phyloP scores from a whole-genome alignment of 2,888 invertebrate species.

The Anaspis maculata region DNA sequence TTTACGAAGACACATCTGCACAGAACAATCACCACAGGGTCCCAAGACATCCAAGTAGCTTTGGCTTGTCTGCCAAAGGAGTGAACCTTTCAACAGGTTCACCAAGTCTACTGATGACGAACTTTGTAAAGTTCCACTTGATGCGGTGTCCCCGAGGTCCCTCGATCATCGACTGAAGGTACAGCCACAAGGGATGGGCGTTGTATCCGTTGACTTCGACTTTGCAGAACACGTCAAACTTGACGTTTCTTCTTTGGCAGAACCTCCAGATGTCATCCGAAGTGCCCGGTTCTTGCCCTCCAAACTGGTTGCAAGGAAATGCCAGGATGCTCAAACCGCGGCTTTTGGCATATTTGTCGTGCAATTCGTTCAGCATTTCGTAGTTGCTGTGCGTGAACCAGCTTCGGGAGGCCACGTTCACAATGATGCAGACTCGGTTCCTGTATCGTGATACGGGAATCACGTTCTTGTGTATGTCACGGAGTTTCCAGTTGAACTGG shows the following conservation, averaged over 20 bases:
- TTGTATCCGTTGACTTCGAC: constrained; percentile 59
- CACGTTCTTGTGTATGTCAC: constrained; percentile 75
- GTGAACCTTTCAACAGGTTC: constrained; percentile 57
- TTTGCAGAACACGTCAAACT: constrained; percentile 66
- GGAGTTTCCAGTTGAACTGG: too few relatives aligned
- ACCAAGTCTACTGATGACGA: constrained; percentile 66
- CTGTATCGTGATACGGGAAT: constrained; percentile 71
- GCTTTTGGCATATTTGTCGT: constrained; percentile 62
- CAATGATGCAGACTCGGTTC: constrained; percentile 74
- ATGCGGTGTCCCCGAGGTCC: constrained; percentile 56
- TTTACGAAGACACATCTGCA: too few relatives aligned
- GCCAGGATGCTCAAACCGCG: constrained; percentile 69
- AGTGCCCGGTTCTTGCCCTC: constrained; percentile 58
- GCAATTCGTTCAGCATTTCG: constrained; percentile 69
- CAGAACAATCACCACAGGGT: too few relatives aligned
- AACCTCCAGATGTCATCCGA: constrained; percentile 57
- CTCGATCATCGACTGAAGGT: constrained; percentile 50
- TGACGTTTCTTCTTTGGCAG: constrained; percentile 52
- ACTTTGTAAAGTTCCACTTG: constrained; percentile 88
- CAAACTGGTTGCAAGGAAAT: constrained; percentile 84
- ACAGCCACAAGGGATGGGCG: constrained; percentile 59
- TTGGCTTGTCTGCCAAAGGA: too few relatives aligned
- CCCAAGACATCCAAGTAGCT: too few relatives aligned
- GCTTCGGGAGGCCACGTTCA: constrained; percentile 84
- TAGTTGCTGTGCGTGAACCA: constrained; percentile 77